A percentile compares a stretch with the other conserved stretches of the same genome.
Evolutionary conservation across 2,797 vertebrate species (phyloP).

Genomic region (Coluber constrictor): DNA sequence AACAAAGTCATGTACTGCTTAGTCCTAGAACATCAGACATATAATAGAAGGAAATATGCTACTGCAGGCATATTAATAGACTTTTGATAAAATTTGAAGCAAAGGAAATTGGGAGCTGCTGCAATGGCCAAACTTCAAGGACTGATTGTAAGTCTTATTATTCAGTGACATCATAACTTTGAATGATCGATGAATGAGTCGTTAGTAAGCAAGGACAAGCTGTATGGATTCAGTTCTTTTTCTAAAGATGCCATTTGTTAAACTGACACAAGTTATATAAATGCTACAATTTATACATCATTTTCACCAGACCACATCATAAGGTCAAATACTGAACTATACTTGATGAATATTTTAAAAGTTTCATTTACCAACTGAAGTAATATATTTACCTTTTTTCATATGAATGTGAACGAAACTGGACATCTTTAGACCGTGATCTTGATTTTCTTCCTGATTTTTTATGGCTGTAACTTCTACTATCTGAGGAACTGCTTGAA

Average conservation of each 20-base stretch:
- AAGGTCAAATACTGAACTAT: background rate
- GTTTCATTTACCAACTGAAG: fast-evolving
- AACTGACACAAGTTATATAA: background rate
- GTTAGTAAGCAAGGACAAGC: background rate
- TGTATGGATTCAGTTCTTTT: background rate
- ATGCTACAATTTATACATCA: background rate
- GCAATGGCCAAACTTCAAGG: background rate
- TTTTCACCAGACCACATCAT: fast-evolving
- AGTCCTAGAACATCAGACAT: background rate
- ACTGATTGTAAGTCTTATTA: background rate
- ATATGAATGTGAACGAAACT: constrained; percentile 75
- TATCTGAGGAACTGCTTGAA: constrained; percentile 85
- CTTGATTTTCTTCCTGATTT: constrained; percentile 81
- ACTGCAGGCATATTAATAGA: background rate
- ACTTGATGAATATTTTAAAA: fast-evolving
- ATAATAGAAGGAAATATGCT: background rate
- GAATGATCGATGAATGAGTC: background rate
- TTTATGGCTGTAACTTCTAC: constrained; percentile 79
- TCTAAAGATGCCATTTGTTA: background rate
- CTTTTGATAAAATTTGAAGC: background rate
- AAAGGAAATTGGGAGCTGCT: background rate
- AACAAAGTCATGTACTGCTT: background rate
- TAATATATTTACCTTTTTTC: constrained; percentile 71
- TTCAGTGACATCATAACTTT: background rate
- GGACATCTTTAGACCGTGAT: constrained; percentile 77